Evolutionary conservation across 2,113 vertebrate genomes (phyloP).

Genomic region (Campylomormyrus numenius): DNA sequence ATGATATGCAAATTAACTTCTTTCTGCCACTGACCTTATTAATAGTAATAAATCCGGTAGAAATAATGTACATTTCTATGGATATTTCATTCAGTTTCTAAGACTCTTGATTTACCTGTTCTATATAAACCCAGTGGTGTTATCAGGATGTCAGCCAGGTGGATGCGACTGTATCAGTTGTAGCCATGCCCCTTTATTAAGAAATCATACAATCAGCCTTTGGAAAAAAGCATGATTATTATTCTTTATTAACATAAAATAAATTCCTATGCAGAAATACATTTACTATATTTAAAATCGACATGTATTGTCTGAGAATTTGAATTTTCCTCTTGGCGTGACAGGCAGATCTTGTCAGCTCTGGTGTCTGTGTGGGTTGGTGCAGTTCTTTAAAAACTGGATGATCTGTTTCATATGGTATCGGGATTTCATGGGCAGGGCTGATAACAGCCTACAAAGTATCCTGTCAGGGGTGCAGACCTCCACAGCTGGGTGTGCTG

Average conservation of each 20-base stretch:
- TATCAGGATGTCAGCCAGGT: background rate
- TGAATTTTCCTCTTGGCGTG: background rate
- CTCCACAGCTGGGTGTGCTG: background rate
- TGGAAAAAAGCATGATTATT: background rate
- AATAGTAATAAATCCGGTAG: background rate
- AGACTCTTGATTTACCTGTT: background rate
- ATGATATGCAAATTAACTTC: background rate
- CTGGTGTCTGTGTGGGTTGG: background rate
- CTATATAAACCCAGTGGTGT: background rate
- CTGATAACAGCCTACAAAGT: background rate
- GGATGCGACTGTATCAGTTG: background rate
- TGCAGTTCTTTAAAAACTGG: background rate
- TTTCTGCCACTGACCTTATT: background rate
- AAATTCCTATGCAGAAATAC: background rate
- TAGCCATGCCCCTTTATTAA: background rate
- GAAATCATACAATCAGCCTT: background rate
- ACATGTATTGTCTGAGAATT: background rate
- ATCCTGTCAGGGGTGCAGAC: background rate
- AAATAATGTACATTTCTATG: background rate
- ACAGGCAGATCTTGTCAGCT: background rate
- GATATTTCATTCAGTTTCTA: background rate
- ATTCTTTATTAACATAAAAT: background rate
- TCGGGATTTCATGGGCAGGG: background rate
- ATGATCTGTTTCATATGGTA: background rate
- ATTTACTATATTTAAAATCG: background rate